Evolutionary conservation across 2,888 invertebrate genomes (phyloP).

Genomic region (Reticulitermes lucifugus): DNA sequence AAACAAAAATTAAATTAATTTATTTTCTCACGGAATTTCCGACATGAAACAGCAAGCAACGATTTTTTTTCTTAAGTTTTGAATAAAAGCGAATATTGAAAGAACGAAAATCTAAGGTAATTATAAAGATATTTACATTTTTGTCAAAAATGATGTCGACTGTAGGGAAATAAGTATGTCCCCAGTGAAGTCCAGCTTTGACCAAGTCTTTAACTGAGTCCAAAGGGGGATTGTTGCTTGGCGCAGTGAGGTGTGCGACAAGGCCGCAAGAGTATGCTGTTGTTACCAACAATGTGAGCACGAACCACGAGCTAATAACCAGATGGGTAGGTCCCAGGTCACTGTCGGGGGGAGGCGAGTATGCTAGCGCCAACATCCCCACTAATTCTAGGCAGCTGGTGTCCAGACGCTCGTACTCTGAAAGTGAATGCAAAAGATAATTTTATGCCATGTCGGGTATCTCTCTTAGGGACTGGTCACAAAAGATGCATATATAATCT

Average conservation of each 20-base stretch:
- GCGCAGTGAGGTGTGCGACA: neutral
- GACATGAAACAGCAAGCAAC: too few relatives aligned
- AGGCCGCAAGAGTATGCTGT: neutral
- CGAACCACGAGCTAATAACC: neutral
- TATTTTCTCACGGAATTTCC: too few relatives aligned
- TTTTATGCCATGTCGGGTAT: too few relatives aligned
- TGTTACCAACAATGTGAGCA: neutral
- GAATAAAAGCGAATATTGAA: too few relatives aligned
- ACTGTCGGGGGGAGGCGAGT: neutral
- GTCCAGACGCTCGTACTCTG: neutral
- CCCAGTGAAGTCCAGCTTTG: neutral
- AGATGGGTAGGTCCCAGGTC: neutral
- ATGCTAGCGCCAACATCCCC: neutral
- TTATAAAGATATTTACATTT: neutral
- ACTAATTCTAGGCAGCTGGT: neutral
- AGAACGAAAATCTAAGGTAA: too few relatives aligned
- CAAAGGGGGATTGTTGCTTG: neutral
- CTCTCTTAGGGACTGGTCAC: too few relatives aligned
- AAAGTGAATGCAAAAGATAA: neutral
- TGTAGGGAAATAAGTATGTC: neutral
- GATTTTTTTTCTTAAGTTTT: too few relatives aligned
- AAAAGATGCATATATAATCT: too few relatives aligned
- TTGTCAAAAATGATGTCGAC: neutral
- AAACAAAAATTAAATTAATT: too few relatives aligned
- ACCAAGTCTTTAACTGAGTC: constrained; percentile 5